Evolutionary conservation across 2,797 vertebrate species (phyloP).

Genomic region (Hapalemur alaotrensis): DNA sequence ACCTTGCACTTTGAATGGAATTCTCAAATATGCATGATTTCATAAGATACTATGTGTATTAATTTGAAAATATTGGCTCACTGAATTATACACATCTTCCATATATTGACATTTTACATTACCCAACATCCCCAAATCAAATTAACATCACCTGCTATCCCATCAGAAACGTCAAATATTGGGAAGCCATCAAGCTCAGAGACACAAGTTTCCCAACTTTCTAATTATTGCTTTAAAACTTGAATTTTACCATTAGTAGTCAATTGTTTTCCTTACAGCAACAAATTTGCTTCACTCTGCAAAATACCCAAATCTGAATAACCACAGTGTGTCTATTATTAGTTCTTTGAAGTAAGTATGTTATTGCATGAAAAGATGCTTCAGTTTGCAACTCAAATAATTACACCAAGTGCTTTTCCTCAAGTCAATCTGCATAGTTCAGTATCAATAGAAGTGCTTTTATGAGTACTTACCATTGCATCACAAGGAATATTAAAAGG

Average conservation of each 20-base stretch:
- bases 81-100: background rate
- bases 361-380: background rate
- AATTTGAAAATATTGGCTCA: background rate
- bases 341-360: background rate
- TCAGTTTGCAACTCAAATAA: background rate
- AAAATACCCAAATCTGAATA: background rate
- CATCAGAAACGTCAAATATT: background rate
- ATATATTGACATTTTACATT: background rate
- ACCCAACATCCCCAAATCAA: background rate
- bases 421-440: background rate
- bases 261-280: background rate
- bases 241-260: background rate
- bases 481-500: background rate
- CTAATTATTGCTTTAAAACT: background rate
- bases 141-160: background rate
- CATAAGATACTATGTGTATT: background rate
- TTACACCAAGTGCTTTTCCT: background rate
- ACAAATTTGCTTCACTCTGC: background rate
- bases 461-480: background rate
- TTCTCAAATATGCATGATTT: constrained; percentile 11
- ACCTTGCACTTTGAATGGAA: background rate
- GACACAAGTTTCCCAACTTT: background rate
- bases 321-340: background rate
- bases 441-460: background rate
- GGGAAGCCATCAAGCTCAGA: background rate